Evolutionary conservation across 2,888 invertebrate species (phyloP).

Genomic region (Salticus scenicus): DNA sequence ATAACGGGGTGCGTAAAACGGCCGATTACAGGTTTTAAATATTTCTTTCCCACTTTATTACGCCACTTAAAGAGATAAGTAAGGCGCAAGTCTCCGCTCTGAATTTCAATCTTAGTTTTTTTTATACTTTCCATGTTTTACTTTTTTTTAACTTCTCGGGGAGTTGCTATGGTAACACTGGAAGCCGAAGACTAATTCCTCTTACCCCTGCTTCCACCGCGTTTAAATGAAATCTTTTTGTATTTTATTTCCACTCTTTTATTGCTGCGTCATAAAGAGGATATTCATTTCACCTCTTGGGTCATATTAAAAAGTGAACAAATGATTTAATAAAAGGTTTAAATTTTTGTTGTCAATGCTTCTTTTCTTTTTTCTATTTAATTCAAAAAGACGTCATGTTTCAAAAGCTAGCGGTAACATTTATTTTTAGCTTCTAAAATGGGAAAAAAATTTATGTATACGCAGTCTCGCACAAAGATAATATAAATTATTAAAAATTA

Average conservation of each 20-base stretch:
- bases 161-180: constrained; percentile 35
- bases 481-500: no score
- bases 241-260: constrained; percentile 6
- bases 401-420: background rate
- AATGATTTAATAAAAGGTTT: constrained; percentile 15
- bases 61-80: constrained; percentile 57
- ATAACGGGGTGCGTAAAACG: constrained; percentile 48
- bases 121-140: background rate
- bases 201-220: background rate
- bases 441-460: no score
- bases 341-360: constrained; percentile 7
- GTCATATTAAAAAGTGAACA: constrained; percentile 19
- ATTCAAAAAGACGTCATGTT: background rate
- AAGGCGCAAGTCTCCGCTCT: constrained; percentile 29
- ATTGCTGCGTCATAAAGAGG: constrained; percentile 12
- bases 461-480: no score
- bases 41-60: constrained; percentile 63
- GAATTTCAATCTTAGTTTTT: constrained; percentile 13
- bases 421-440: background rate
- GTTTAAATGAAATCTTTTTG: constrained; percentile 18
- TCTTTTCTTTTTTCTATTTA: background rate
- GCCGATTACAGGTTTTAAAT: constrained; percentile 60
- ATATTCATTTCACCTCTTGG: constrained; percentile 8
- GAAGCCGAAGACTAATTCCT: constrained; percentile 7
- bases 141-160: background rate